Evolutionary conservation across 2,888 invertebrate species (phyloP).

Genomic region (Rotaria socialis): DNA sequence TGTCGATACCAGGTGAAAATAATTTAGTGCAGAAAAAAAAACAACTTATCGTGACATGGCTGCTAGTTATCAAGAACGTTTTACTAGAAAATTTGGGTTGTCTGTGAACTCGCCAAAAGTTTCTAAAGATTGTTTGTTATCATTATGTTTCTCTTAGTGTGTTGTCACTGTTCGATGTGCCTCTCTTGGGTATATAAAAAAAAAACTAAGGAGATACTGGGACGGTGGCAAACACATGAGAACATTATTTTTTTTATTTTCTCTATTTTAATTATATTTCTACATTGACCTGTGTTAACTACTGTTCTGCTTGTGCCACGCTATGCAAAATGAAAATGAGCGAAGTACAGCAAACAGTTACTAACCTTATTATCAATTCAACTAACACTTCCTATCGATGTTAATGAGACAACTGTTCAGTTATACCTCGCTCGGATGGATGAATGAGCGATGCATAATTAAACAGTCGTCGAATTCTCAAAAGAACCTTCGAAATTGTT

Average conservation of each 20-base stretch:
- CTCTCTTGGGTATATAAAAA: neutral
- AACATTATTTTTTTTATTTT: neutral
- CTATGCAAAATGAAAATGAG: neutral
- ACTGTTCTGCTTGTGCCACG: constrained; percentile 4
- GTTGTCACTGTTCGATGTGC: neutral
- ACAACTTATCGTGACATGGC: no score
- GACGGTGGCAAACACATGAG: neutral
- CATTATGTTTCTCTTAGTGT: no score
- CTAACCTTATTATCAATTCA: neutral
- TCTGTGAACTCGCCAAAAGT: no score
- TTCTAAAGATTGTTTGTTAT: no score
- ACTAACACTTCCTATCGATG: no score
- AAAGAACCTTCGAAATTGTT: no score
- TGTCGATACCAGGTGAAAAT: no score
- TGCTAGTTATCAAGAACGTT: no score
- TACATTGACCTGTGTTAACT: neutral
- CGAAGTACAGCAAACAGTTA: neutral
- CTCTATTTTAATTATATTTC: neutral
- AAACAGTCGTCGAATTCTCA: no score
- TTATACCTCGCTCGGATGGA: neutral
- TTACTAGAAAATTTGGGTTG: no score
- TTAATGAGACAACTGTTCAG: neutral
- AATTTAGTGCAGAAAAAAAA: no score
- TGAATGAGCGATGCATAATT: no score
- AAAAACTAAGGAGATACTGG: neutral